A percentile compares a stretch with the other conserved stretches of the same genome.
These are phyloP conservation scores for Acrobasis repandana DNA, from an alignment of 2,888 invertebrate species.

Conservation along the genomic window DNA sequence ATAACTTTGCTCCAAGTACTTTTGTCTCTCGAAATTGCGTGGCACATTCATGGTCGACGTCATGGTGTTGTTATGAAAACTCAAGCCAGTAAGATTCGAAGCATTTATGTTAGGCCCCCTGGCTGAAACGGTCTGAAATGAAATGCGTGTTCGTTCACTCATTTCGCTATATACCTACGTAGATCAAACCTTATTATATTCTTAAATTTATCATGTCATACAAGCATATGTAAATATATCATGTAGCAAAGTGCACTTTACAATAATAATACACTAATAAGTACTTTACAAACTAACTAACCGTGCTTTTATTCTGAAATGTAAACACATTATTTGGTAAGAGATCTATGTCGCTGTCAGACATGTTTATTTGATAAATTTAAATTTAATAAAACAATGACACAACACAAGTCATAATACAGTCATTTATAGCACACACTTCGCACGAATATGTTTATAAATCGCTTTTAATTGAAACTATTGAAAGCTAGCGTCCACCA, in stretches of 20 bases:
- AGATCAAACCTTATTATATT: not conserved
- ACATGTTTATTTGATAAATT: conserved; percentile 36
- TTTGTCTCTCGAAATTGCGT: conserved; percentile 44
- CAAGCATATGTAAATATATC: too few relatives aligned
- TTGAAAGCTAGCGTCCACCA: not conserved
- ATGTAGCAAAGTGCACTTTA: too few relatives aligned
- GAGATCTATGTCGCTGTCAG: conserved; percentile 58
- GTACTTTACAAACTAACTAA: too few relatives aligned
- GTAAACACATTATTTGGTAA: conserved; percentile 46
- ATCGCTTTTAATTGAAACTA: not conserved
- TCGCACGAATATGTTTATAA: not conserved
- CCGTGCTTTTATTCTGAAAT: conserved; percentile 52
- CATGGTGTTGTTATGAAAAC: conserved; percentile 47
- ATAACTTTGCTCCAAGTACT: conserved; percentile 43
- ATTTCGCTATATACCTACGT: not conserved
- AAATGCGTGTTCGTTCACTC: not conserved
- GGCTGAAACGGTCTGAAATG: conserved; percentile 53
- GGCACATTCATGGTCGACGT: conserved; percentile 52
- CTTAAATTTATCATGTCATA: not conserved
- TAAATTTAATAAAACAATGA: not conserved
- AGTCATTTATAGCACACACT: not conserved
- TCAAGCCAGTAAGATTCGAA: conserved; percentile 43
- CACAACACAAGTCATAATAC: not conserved
- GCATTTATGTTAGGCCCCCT: conserved; percentile 53
- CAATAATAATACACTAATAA: too few relatives aligned